Base-by-base conservation (phyloP, 2,113 vertebrate genomes). In the Hippoglossus stenolepis region DNA sequence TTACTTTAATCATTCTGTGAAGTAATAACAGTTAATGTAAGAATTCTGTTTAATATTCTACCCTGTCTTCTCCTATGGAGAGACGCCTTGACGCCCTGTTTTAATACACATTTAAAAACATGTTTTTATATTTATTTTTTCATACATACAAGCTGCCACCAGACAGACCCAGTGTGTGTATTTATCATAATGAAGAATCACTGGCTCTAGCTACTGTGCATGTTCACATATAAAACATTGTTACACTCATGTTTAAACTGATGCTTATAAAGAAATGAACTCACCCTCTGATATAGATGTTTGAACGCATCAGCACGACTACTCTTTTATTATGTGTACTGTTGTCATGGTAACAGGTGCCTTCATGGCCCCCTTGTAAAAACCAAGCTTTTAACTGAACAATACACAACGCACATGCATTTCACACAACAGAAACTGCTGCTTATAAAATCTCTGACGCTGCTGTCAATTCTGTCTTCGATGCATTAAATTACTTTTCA, bases 301-400 rank as follows among this genome's bases (percentile, higher is more conserved):
- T 14, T 7, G 17, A 51, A 15, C 17, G 3, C 15, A 54, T 26
- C 57, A 26, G 3, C 11, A 18, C 5, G 7, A 0, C 47, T 9
- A 9, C 13, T 2, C 8, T 5, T 35, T 31, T 31, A 31, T 31
- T 65, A n/a, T 80, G 81, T 80, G 65, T 87, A 69, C 84, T 21
- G 91, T 87, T 87, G 84, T 71, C 87, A 59, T 72, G 77, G 87
- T 20, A 86, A 89, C 85, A 7, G 83, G 14, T 76, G 68, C 75
- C 47, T 69, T 89, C 68, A 74, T 0, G 26, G 72, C 38, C 58
- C 14, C 45, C 53, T 69, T 1, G 64, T 59, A 70, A 17, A 65
- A 11, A 9, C 7, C 5, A 13, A 24, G 11, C 2, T 28, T 13
- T 14, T 26, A 0, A 26, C 12, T 26, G 57, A 23, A 26, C 56